These are phyloP conservation scores for Druon quercuslanigerum DNA, from an alignment of 1,140 invertebrate species.

Conservation along the genomic window DNA sequence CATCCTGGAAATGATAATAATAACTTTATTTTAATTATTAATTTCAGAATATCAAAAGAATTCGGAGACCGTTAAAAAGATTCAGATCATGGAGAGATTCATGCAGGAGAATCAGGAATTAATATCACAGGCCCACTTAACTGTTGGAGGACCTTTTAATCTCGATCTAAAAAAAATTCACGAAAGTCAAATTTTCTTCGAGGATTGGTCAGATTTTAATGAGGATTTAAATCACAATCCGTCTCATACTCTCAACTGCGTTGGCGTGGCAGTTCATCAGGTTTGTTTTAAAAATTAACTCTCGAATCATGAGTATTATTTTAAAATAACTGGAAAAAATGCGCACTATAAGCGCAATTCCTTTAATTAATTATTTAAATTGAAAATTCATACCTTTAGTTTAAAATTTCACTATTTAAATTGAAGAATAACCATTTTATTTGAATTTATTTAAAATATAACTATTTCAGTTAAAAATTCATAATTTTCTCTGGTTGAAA, in stretches of 20 bases:
- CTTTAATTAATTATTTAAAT: too few species aligned
- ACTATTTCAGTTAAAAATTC: too few species aligned
- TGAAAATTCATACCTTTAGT: too few species aligned
- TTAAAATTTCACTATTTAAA: too few species aligned
- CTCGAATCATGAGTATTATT: background rate
- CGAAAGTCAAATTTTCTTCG: constrained; percentile 78
- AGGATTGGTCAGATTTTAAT: constrained; percentile 79
- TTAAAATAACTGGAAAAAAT: too few species aligned
- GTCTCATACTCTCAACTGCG: constrained; percentile 78
- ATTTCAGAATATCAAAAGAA: constrained; percentile 76
- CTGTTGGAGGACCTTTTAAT: constrained; percentile 78
- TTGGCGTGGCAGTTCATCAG: constrained; percentile 86
- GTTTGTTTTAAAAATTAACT: constrained; percentile 60
- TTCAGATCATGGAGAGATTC: constrained; percentile 77
- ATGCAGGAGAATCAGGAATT: constrained; percentile 73
- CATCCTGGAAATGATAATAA: constrained; percentile 3
- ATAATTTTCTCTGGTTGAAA: too few species aligned
- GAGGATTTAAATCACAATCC: constrained; percentile 82
- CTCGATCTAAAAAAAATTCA: constrained; percentile 80
- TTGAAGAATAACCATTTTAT: too few species aligned
- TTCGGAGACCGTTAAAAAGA: constrained; percentile 72
- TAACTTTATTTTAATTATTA: constrained; percentile 33
- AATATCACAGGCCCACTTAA: constrained; percentile 78
- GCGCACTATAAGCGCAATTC: too few species aligned
- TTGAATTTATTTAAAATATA: too few species aligned